A percentile compares a stretch with the other conserved stretches of the same genome.
Conservation (phyloP, 2,113 vertebrate genomes). For the Ranitomeya variabilis region DNA sequence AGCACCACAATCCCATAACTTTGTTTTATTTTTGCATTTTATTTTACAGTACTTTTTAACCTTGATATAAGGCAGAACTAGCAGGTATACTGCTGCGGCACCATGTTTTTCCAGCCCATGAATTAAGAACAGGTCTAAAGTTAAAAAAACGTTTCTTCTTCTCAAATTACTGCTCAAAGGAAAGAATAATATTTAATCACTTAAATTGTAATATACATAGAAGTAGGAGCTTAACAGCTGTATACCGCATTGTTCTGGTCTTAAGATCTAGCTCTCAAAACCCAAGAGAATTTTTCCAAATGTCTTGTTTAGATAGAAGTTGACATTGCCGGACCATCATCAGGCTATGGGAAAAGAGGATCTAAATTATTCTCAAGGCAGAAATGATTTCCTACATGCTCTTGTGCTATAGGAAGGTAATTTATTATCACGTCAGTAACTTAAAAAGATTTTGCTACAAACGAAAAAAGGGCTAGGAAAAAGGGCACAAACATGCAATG, state of each 20-base stretch:
- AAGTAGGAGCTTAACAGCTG: neutral
- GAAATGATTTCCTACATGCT: conserved; percentile 40
- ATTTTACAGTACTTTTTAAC: neutral
- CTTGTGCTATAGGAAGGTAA: conserved; percentile 16
- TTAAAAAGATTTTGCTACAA: conserved; percentile 2
- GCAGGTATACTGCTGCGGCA: conserved; percentile 11
- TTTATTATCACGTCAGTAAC: conserved; percentile 3
- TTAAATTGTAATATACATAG: conserved; percentile 25
- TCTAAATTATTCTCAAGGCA: conserved; percentile 44
- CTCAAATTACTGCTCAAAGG: conserved; percentile 8
- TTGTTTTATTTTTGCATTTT: neutral
- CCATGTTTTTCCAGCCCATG: conserved; percentile 27
- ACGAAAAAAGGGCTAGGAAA: neutral
- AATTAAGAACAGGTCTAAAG: conserved; percentile 5
- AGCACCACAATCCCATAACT: neutral
- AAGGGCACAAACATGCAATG: neutral
- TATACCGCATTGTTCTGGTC: conserved; percentile 7
- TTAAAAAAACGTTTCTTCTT: conserved; percentile 26
- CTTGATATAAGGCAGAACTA: neutral
- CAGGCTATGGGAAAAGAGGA: conserved; percentile 24
- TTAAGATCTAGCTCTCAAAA: neutral
- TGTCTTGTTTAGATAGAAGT: conserved; percentile 24
- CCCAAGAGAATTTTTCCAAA: conserved; percentile 19
- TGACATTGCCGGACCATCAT: conserved; percentile 35
- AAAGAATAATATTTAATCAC: conserved; percentile 52